Evolutionary conservation across 2,888 invertebrate genomes (phyloP).

Genomic region (Anthophora plumipes): DNA sequence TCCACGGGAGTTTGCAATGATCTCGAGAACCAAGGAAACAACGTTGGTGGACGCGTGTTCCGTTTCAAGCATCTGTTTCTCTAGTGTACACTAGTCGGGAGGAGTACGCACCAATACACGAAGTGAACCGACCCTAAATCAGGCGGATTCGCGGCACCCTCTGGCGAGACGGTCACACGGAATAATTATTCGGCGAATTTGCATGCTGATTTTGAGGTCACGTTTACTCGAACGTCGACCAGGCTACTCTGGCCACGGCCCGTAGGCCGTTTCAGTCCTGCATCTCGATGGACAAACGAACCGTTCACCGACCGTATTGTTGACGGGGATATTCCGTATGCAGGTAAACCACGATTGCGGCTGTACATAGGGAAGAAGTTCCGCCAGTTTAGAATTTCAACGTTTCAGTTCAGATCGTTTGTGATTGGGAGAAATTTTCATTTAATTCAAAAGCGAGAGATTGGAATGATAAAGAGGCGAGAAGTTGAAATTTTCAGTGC

Average conservation of each 20-base stretch:
- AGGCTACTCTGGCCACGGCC: background rate
- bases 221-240: constrained; percentile 72
- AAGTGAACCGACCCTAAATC: constrained; percentile 68
- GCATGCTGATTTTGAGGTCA: constrained; percentile 83
- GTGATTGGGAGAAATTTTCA: background rate
- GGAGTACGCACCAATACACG: background rate
- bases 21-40: constrained; percentile 1
- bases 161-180: constrained; percentile 75
- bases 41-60: background rate
- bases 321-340: constrained; percentile 43
- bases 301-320: constrained; percentile 43
- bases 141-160: constrained; percentile 67
- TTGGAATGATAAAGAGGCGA: background rate
- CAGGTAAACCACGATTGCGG: constrained; percentile 41
- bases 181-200: constrained; percentile 83
- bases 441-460: background rate
- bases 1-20: constrained; percentile 11
- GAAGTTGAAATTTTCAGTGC: background rate
- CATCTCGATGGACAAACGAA: constrained; percentile 43
- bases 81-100: background rate
- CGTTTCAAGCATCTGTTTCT: background rate
- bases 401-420: background rate
- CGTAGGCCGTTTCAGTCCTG: constrained; percentile 8
- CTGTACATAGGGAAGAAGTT: constrained; percentile 18
- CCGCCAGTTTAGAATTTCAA: background rate